Percentiles rank a stretch among this genome's conserved stretches.
Conservation (phyloP, 1,140 invertebrate genomes). For the Ostrea denselamellosa region DNA sequence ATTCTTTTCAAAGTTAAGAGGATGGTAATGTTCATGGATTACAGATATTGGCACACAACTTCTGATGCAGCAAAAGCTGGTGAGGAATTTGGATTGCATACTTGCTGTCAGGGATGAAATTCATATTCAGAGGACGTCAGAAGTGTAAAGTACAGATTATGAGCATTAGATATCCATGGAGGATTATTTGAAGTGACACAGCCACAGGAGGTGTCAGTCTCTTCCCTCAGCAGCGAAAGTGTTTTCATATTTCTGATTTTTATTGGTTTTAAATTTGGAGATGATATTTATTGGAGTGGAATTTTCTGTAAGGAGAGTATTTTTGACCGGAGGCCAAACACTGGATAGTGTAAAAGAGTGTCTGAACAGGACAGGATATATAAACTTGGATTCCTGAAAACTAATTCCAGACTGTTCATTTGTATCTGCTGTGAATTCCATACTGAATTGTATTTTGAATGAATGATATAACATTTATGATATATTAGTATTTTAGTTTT, state of each 20-base stretch:
- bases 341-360: too few species aligned
- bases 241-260: neutral
- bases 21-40: neutral
- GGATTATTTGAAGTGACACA: neutral
- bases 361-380: too few species aligned
- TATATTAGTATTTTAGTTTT: too few species aligned
- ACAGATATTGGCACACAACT: neutral
- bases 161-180: neutral
- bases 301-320: neutral
- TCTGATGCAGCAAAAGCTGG: neutral
- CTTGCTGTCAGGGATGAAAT: neutral
- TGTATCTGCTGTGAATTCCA: too few species aligned
- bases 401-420: too few species aligned
- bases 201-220: neutral
- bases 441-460: too few species aligned
- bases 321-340: neutral
- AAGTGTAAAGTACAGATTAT: neutral
- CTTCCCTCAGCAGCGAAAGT: neutral
- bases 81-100: neutral
- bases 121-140: neutral
- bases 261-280: neutral
- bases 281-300: neutral
- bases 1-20: slow-evolving; percentile 7
- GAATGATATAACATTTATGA: too few species aligned
- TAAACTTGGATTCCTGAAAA: too few species aligned